Conservation (phyloP, 2,113 vertebrate species). For the Anser cygnoides region DNA sequence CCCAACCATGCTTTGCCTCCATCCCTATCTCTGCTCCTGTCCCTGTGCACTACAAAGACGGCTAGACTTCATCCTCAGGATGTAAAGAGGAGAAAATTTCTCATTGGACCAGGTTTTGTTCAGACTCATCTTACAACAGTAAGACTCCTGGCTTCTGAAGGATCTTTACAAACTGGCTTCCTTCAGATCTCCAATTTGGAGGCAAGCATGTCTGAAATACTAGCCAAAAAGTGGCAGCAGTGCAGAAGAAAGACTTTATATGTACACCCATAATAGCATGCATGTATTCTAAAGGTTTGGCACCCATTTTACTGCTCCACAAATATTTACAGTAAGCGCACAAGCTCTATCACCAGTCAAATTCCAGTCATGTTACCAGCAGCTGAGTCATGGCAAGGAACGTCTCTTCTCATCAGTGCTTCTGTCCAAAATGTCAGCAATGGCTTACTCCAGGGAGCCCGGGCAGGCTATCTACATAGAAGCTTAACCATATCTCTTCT, state of each 20-base stretch:
- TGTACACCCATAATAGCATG: accelerated
- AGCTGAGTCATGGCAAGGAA: neutral
- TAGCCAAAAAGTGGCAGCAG: neutral
- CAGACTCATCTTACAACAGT: neutral
- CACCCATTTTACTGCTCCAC: neutral
- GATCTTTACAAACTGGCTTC: neutral
- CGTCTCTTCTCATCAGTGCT: neutral
- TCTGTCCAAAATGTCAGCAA: neutral
- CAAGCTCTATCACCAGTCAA: neutral
- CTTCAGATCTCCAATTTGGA: neutral
- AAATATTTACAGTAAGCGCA: accelerated
- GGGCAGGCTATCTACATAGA: neutral
- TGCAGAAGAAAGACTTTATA: neutral
- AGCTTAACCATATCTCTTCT: neutral
- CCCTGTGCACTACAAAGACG: neutral
- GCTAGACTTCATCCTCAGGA: neutral
- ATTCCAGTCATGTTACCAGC: neutral
- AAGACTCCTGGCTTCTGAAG: neutral
- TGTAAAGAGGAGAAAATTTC: neutral
- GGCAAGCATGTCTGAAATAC: neutral
- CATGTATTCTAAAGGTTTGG: neutral
- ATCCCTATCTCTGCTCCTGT: neutral
- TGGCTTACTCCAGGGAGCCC: accelerated
- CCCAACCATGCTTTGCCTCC: neutral
- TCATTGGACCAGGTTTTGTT: neutral